Evolutionary conservation across 2,113 vertebrate genomes (phyloP).

Genomic region (Ameiurus melas): DNA sequence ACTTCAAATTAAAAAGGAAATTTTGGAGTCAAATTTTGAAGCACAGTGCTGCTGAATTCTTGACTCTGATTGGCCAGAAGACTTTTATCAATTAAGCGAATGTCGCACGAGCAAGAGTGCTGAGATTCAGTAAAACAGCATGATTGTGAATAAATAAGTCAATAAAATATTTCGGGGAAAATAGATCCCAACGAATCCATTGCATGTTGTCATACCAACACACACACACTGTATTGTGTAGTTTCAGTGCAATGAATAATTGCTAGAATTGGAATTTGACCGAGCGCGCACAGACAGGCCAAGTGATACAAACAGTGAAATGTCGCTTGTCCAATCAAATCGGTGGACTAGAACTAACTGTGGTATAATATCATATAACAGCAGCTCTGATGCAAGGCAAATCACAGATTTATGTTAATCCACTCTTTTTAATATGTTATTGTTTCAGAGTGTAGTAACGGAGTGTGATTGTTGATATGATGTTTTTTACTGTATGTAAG

Average conservation of each 20-base stretch:
- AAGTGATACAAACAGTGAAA: not conserved
- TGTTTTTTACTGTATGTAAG: not conserved
- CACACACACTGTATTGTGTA: not conserved
- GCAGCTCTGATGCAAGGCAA: not conserved
- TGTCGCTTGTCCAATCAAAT: not conserved
- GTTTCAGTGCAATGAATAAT: not conserved
- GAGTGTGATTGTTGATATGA: not conserved
- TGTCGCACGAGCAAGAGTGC: too few relatives aligned
- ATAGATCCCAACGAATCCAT: too few relatives aligned
- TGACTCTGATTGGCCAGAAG: not conserved
- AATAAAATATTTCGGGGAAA: too few relatives aligned
- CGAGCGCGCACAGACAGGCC: too few relatives aligned
- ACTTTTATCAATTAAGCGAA: not conserved
- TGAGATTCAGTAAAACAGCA: not conserved
- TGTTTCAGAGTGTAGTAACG: not conserved
- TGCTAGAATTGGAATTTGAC: not conserved
- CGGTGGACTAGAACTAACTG: not conserved
- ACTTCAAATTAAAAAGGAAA: too few relatives aligned
- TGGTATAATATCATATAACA: not conserved
- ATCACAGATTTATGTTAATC: not conserved
- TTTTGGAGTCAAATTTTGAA: too few relatives aligned
- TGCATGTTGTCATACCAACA: too few relatives aligned
- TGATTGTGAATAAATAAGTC: not conserved
- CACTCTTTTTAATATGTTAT: not conserved
- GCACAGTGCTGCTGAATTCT: too few relatives aligned